Base-by-base conservation (phyloP, 2,113 vertebrate species). In the Polypterus senegalus region DNA sequence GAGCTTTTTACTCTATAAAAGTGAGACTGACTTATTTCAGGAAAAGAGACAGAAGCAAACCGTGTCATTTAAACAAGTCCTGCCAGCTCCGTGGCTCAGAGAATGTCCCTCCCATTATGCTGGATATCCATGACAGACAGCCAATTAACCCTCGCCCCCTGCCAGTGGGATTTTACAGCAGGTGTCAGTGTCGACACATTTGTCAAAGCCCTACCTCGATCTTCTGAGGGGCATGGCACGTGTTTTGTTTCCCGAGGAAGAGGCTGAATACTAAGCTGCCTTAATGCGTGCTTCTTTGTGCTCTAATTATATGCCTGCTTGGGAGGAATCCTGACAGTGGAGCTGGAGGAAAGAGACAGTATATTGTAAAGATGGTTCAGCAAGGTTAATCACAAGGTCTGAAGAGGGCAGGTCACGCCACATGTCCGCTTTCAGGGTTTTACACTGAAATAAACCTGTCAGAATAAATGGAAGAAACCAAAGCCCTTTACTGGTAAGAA, bases 251-350 rank as follows among this genome's bases (percentile, higher is more conserved):
- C 5, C 5, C 10, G 5, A 55, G 49, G 9, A 51, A 9, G 49
- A 9, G 9, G 49, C 27, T 51, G 56, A 57, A 6, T 57, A 27
- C 7, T 5, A 57, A 43, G 5, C 9, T 44, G 7, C 56, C 46
- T 27, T 45, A 57, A 9, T 4, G 54, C 54, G 46, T 5, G 11
- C 56, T 57, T 45, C 56, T 7, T 27, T 57, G 27, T 11, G n/a
- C 56, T 45, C 56, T 57, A 57, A 57, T 57, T 57, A 57, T 44
- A 57, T 45, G 46, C 11, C 46, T 57, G 27, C 56, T 45, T 44
- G 27, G 56, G 6, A 57, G 9, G 27, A 6, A 27, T 27, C 27
- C 27, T 27, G 27, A 27, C 27, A 27, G 27, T 27, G 27, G 27
- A 27, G 5, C 7, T 4, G n/a, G 5, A 44, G 10, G 56, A 44